Evolutionary conservation across 2,888 invertebrate species (phyloP), one percentile per base, ranked within the genome.

Genomic region (Teleogryllus oceanicus): DNA sequence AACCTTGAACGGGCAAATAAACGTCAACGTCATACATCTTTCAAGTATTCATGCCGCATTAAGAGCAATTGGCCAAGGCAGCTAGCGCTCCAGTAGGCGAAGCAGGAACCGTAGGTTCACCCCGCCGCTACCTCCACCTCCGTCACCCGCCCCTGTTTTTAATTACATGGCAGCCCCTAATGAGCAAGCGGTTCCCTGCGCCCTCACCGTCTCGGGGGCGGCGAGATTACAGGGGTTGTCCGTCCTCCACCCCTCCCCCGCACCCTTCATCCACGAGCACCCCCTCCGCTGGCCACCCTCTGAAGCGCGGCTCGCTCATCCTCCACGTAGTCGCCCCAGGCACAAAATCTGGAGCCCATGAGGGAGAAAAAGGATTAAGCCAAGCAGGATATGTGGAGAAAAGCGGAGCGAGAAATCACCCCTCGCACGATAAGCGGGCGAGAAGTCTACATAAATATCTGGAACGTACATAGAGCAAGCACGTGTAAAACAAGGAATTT

Each of bases 131-230:
- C 62, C 62, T 62, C n/a, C 37, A 5, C 62, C 62, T 62, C 62
- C 13, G 62, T n/a, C 62, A 62, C 62, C 37, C 62, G 62, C n/a
- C 62, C 62, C 62, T 62, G 62, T 62, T 62, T 62, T 62, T 62
- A 62, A 62, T 62, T 62, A 62, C 62, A 62, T 62, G 62, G 62
- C 62, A 62, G 62, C 62, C 62, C 62, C 62, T 62, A 62, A 62
- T 62, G 62, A 62, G 62, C 62, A 62, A 62, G 62, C n/a, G 62
- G 62, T 13, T 62, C 62, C 62, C 62, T 62, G 62, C 62, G 13
- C 62, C 62, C 62, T 18, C 62, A 62, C 16, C 13, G 62, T 62
- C 16, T 62, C 13, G 62, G 62, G 62, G n/a, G 62, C 62, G 62
- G 62, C 16, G 62, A 62, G 62, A 62, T 62, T 62, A 62, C 62